Evolutionary conservation across 1,140 invertebrate species (phyloP), one percentile per base, ranked within the genome.

Genomic region (Zaprionus ornatus): DNA sequence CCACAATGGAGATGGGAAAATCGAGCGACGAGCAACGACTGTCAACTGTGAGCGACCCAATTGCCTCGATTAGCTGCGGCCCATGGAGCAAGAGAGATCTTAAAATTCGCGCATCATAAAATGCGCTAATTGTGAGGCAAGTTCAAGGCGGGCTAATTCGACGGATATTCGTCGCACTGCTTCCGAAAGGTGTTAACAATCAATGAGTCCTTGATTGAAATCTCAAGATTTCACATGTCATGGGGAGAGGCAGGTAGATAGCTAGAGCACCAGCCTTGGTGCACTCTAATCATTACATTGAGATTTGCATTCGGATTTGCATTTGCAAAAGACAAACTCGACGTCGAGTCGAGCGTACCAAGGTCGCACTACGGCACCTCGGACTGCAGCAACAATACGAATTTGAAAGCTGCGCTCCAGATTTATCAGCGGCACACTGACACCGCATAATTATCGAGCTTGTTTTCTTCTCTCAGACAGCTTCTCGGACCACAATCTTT

Each of bases 321-420:
- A 69, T 64, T 64, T 63, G n/a, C 6, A 23, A 55, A 55, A 17
- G 2, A 27, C 6, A 13, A 55, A 23, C 25, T n/a, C 19, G 32
- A 15, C n/a, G 25, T 32, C 10, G 10, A 29, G 25, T 48, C 23
- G n/a, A 37, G 56, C 45, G 60, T 29, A 45, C 55, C 64, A 75
- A 71, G 73, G 73, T 75, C 73, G 48, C 25, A 10, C 6, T 15
- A 17, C 29, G 29, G n/a, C 40, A 10, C 45, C 9, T 12, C 37
- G 27, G 23, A 50, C 29, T 66, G 68, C 60, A 63, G 50, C 35
- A 40, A 60, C 19, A 35, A 48, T 21, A 27, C 61, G 45, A 55
- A 76, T 76, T 76, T 76, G 74, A 76, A 76, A 76, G 80, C 66
- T 87, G 79, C 45, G 74, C 74, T 87, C 84, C 84, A 87, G 77